These are phyloP conservation scores for Parelbella ahira DNA, from an alignment of 2,888 invertebrate species.

Conservation along the genomic window DNA sequence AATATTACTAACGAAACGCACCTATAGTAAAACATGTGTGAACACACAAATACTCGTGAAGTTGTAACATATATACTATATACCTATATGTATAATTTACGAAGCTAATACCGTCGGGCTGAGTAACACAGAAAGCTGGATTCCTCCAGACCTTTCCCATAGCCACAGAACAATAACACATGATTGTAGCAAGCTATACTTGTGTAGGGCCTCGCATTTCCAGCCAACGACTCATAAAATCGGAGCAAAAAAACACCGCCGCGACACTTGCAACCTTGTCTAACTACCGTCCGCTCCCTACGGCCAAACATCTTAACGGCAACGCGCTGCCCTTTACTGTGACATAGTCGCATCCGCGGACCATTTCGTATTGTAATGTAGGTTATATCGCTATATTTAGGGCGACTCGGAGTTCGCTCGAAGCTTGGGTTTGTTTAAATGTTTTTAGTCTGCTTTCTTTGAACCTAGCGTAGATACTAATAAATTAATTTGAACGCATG, in stretches of 20 bases:
- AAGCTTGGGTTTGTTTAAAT: conserved; percentile 45
- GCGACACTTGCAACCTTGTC: conserved; percentile 59
- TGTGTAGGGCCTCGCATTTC: conserved; percentile 58
- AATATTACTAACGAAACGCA: no score
- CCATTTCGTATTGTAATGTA: conserved; percentile 47
- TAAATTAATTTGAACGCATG: conserved; percentile 6
- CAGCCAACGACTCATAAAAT: conserved; percentile 61
- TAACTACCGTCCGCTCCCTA: conserved; percentile 43
- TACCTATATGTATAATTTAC: no score
- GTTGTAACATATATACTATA: no score
- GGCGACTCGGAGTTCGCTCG: conserved; percentile 55
- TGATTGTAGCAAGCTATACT: conserved; percentile 38
- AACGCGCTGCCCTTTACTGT: conserved; percentile 39
- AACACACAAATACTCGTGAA: no score
- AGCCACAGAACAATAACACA: conserved; percentile 55
- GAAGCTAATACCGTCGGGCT: conserved; percentile 5
- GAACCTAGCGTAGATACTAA: conserved; percentile 13
- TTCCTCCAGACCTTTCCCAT: conserved; percentile 48
- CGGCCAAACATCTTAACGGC: conserved; percentile 42
- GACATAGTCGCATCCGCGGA: conserved; percentile 55
- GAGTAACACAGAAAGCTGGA: conserved; percentile 32
- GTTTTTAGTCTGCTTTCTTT: conserved; percentile 41
- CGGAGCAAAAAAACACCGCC: conserved; percentile 65
- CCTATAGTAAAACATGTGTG: no score
- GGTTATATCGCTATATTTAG: conserved; percentile 65